These are phyloP conservation scores for Saccostrea echinata DNA, from an alignment of 1,140 invertebrate species.

Conservation along the genomic window DNA sequence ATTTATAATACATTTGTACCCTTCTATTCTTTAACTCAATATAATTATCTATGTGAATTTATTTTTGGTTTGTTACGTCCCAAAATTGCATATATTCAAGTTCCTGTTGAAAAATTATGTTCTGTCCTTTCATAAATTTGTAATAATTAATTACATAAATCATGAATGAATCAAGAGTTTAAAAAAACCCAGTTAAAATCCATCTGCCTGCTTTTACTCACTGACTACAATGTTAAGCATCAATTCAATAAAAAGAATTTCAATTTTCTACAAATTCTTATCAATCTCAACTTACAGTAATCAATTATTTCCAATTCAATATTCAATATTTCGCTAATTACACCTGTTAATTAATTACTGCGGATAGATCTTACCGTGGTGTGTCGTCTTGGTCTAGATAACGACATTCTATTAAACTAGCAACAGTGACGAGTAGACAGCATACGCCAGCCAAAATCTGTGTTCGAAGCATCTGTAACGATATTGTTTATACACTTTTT, in stretches of 20 bases:
- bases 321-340: neutral
- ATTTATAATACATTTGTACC: too few relatives aligned
- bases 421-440: neutral
- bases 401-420: neutral
- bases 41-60: too few relatives aligned
- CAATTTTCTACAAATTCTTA: neutral
- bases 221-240: too few relatives aligned
- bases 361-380: constrained; percentile 1
- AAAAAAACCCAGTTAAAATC: too few relatives aligned
- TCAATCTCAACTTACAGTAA: neutral
- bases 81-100: too few relatives aligned
- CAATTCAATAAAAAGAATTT: neutral
- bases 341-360: neutral
- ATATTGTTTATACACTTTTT: neutral
- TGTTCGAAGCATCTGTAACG: constrained; percentile 12
- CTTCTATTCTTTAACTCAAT: too few relatives aligned
- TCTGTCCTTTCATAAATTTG: too few relatives aligned
- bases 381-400: neutral
- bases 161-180: too few relatives aligned
- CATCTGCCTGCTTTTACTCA: too few relatives aligned
- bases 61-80: too few relatives aligned
- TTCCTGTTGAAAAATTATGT: too few relatives aligned
- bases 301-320: neutral
- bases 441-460: neutral
- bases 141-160: too few relatives aligned